These are phyloP conservation scores for Acanthosepion lycidas DNA, from an alignment of 2,888 invertebrate species.

Conservation along the genomic window DNA sequence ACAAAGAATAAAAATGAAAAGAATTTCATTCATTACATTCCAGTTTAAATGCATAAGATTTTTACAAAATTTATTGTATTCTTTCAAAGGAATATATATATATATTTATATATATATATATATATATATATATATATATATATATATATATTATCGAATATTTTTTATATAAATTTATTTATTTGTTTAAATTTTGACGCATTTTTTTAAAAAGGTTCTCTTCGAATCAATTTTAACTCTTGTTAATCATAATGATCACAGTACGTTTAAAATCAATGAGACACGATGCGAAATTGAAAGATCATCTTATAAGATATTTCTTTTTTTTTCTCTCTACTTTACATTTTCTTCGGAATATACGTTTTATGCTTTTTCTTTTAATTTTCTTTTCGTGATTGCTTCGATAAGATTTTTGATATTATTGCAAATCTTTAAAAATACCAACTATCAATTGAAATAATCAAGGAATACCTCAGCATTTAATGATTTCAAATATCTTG, in stretches of 20 bases:
- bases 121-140: neutral
- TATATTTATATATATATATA: too few relatives aligned
- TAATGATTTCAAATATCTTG: neutral
- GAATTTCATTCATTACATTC: neutral
- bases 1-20: neutral
- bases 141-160: too few relatives aligned
- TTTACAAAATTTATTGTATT: neutral
- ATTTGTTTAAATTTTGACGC: neutral
- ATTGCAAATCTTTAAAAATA: neutral
- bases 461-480: neutral
- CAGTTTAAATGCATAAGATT: neutral
- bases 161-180: too few relatives aligned
- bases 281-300: neutral
- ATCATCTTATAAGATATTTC: neutral
- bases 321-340: neutral
- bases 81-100: neutral
- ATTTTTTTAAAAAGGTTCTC: neutral
- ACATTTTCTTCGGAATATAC: neutral
- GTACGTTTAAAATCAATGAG: neutral
- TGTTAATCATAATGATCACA: neutral
- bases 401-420: neutral
- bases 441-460: neutral
- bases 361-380: neutral
- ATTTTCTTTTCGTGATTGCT: neutral
- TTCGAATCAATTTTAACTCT: neutral